These are phyloP conservation scores for Argyra leucocephala DNA, from an alignment of 2,888 invertebrate species.

Conservation along the genomic window DNA sequence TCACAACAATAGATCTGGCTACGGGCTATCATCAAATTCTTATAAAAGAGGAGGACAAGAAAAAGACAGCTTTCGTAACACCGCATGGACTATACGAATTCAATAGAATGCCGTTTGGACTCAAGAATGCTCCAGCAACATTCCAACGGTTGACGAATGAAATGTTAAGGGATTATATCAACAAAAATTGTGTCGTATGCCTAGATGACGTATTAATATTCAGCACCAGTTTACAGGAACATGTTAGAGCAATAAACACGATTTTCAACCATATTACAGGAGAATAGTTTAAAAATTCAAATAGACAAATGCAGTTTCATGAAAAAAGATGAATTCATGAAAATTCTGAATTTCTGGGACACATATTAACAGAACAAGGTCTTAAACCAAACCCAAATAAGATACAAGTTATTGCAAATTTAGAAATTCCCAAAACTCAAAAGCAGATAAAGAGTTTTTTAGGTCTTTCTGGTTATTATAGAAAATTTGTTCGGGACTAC, in stretches of 20 bases:
- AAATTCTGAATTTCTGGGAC: constrained; percentile 17
- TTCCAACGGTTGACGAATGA: constrained; percentile 22
- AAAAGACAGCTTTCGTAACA: constrained; percentile 18
- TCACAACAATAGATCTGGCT: too few species aligned
- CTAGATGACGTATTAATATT: constrained; percentile 22
- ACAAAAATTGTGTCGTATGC: constrained; percentile 19
- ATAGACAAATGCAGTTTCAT: constrained; percentile 21
- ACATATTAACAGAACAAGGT: constrained; percentile 15
- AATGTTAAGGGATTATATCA: constrained; percentile 17
- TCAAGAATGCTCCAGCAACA: constrained; percentile 18
- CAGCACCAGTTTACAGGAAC: constrained; percentile 19
- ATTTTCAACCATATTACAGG: constrained; percentile 15
- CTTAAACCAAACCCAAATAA: constrained; percentile 18
- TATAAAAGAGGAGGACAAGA: constrained; percentile 11
- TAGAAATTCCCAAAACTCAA: constrained; percentile 18
- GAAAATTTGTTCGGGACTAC: constrained; percentile 17
- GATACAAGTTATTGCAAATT: constrained; percentile 12
- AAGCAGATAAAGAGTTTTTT: constrained; percentile 22
- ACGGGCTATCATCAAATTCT: constrained; percentile 19
- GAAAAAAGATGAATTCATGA: constrained; percentile 16
- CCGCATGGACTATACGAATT: constrained; percentile 17
- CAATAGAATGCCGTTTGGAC: constrained; percentile 19
- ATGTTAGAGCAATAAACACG: constrained; percentile 14
- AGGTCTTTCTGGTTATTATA: constrained; percentile 21
- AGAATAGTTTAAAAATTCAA: constrained; percentile 19